phyloP scores from a whole-genome alignment of 2,888 invertebrate genomes.

The Lithosia quadra region DNA sequence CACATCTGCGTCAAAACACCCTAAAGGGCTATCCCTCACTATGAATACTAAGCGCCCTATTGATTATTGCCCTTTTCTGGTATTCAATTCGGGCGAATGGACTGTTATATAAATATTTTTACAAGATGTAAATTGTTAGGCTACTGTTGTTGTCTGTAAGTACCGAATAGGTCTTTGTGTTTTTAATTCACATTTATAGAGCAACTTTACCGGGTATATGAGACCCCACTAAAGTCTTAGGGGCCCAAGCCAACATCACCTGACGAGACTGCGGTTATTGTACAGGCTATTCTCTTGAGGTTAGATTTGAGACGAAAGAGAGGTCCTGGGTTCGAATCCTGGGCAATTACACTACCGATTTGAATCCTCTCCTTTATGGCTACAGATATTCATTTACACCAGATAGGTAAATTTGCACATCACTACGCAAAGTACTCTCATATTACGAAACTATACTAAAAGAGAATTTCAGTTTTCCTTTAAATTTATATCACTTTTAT shows the following conservation, averaged over 20 bases:
- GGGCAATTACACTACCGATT: too few species aligned
- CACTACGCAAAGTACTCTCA: not conserved
- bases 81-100: constrained; percentile 37
- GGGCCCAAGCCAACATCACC: too few species aligned
- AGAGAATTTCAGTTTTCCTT: constrained; percentile 19
- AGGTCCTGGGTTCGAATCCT: too few species aligned
- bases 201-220: too few species aligned
- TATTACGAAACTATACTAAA: not conserved
- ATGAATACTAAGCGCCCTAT: constrained; percentile 65
- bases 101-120: constrained; percentile 23
- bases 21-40: constrained; percentile 55
- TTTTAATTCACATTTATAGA: too few species aligned
- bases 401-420: not conserved
- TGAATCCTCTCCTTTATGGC: too few species aligned
- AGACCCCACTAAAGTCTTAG: too few species aligned
- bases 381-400: too few species aligned
- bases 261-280: too few species aligned
- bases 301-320: too few species aligned
- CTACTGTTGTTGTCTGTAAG: not conserved
- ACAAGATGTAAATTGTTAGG: not conserved
- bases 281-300: too few species aligned
- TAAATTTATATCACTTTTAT: constrained; percentile 45
- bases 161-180: too few species aligned
- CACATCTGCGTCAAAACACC: constrained; percentile 62
- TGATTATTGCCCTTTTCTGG: constrained; percentile 51